A percentile compares a stretch with the other conserved stretches of the same genome.
Evolutionary conservation across 2,888 invertebrate genomes (phyloP).

Genomic region (Lutraria lutraria): DNA sequence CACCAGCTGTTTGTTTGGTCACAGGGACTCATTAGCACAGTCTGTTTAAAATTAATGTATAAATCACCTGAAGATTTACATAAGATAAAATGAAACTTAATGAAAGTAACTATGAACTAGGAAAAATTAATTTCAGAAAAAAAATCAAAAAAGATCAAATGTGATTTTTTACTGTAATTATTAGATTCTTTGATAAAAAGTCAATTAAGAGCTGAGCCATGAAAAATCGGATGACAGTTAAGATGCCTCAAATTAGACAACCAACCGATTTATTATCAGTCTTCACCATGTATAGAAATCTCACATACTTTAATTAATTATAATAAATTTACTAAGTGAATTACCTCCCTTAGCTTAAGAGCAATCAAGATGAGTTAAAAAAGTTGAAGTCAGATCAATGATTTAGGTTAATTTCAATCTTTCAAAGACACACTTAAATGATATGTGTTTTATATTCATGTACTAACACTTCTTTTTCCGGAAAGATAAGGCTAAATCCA

Average conservation of each 20-base stretch:
- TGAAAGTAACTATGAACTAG: slow-evolving; percentile 33
- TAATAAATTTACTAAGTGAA: neutral
- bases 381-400: neutral
- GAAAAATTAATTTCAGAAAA: slow-evolving; percentile 28
- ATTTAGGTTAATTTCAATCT: no score
- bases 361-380: neutral
- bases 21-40: neutral
- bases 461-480: no score
- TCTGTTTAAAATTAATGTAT: slow-evolving; percentile 25
- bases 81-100: slow-evolving; percentile 28
- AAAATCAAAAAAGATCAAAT: slow-evolving; percentile 41
- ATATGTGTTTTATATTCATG: no score
- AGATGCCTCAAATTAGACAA: slow-evolving; percentile 14
- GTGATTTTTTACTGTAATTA: slow-evolving; percentile 19
- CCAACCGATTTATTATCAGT: neutral
- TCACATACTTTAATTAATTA: neutral
- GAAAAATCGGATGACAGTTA: slow-evolving; percentile 26
- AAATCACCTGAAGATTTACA: slow-evolving; percentile 25
- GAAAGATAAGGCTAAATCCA: no score
- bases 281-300: neutral
- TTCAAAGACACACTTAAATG: no score
- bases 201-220: slow-evolving; percentile 54
- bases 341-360: neutral
- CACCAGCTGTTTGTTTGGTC: slow-evolving; percentile 6
- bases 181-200: slow-evolving; percentile 55